Evolutionary conservation across 2,888 invertebrate genomes (phyloP), one percentile per base, ranked within the genome.

Genomic region (Hydraecia micacea): DNA sequence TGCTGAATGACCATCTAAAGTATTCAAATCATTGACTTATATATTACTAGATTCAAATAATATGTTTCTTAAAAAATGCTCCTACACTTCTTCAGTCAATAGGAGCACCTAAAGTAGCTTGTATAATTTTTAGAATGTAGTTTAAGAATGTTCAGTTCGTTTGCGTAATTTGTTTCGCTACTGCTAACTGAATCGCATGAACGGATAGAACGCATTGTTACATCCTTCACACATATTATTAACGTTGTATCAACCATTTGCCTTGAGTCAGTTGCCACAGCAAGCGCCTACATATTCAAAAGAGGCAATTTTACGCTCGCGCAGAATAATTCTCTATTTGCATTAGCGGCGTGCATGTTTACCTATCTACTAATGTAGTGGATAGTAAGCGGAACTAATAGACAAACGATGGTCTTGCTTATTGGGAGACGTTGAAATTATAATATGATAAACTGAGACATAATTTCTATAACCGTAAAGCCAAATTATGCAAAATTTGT

Each of bases 181-280:
- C 39, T 32, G 73, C 28, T 73, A 49, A 67, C 25, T 67, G 67
- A 71, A 77, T 73, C 62, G 65, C 63, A 72, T 79, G 83, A 79
- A 75, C 70, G 63, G 36, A 68, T 67, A 60, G 13, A 70, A 60
- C 63, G 42, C 71, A 77, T 78, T 70, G 63, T 67, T 76, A 75
- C 52, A 83, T 74, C 67, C 65, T 84, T 81, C 80, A 81, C 75
- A 69, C 70, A 60, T 81, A 62, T 21, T 60, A 77, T 76, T 78
- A 58, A 36, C 49, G 58, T 68, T 81, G 74, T 74, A 77, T 78
- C 72, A 67, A 70, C 52, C 1, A 63, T 79, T 80, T 73, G 74
- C 81, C 77, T 82, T 81, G 75, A 83, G 46, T 39, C 39, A 52
- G 78, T 67, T 73, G 68, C 60, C 13, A 39, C 32, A 67, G 18